Percentiles rank a stretch among this genome's conserved stretches.
phyloP scores from a whole-genome alignment of 2,113 vertebrate species.

The Phycodurus eques region DNA sequence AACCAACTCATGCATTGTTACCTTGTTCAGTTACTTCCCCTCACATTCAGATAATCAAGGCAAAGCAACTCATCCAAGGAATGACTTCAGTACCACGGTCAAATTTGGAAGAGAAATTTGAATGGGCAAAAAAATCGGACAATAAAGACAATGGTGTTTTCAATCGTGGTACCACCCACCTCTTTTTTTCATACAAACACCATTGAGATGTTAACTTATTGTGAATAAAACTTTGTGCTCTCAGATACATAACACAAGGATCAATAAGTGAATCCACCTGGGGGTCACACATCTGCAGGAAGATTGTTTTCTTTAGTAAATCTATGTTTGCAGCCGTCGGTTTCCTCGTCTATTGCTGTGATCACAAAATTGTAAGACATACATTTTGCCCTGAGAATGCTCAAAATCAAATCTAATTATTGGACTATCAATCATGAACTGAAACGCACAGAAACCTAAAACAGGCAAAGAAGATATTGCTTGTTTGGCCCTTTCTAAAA shows the following conservation, averaged over 20 bases:
- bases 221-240: too few species aligned
- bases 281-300: not conserved
- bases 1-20: not conserved
- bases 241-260: not conserved
- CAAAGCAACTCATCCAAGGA: not conserved
- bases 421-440: not conserved
- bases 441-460: not conserved
- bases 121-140: not conserved
- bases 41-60: not conserved
- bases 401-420: not conserved
- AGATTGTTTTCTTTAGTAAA: not conserved
- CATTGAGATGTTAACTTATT: not conserved
- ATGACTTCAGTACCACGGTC: not conserved
- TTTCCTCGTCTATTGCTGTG: not conserved
- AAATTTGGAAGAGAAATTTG: not conserved
- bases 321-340: not conserved
- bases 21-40: not conserved
- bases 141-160: not conserved
- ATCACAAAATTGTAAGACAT: not conserved
- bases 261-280: not conserved
- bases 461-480: conserved; percentile 20
- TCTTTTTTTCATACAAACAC: not conserved
- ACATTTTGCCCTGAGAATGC: not conserved
- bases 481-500: conserved; percentile 27
- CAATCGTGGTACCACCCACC: not conserved